phyloP scores from a whole-genome alignment of 2,888 invertebrate species.

The Phengaris alcon region DNA sequence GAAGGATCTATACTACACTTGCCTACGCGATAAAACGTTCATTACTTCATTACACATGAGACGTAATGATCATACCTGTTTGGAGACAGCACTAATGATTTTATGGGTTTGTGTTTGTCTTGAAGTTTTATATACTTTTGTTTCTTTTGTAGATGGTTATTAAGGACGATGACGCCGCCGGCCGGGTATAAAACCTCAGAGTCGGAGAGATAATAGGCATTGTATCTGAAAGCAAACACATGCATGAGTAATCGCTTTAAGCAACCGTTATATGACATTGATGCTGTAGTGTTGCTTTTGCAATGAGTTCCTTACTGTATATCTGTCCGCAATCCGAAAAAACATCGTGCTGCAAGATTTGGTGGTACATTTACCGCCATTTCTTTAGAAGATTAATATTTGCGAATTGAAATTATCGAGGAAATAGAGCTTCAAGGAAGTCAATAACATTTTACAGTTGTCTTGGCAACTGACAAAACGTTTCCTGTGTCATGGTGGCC shows the following conservation, averaged over 20 bases:
- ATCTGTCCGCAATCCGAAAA: slow-evolving; percentile 82
- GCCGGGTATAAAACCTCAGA: slow-evolving; percentile 89
- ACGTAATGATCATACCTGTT: slow-evolving; percentile 75
- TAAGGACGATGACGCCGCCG: slow-evolving; percentile 86
- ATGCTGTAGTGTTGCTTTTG: not conserved
- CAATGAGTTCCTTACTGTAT: slow-evolving; percentile 63
- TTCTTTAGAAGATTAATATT: not conserved
- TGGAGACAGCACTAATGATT: slow-evolving; percentile 81
- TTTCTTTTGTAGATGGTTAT: slow-evolving; percentile 84
- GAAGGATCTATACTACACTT: not conserved
- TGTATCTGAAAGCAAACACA: slow-evolving; percentile 71
- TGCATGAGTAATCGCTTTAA: not conserved
- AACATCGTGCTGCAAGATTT: slow-evolving; percentile 78
- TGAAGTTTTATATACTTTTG: slow-evolving; percentile 86
- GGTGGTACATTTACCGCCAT: slow-evolving; percentile 66
- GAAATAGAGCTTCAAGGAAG: not conserved
- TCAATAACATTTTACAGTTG: slow-evolving; percentile 35
- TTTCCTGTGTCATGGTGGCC: not conserved
- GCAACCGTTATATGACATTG: slow-evolving; percentile 32
- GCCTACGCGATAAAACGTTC: not conserved
- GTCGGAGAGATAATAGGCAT: slow-evolving; percentile 85
- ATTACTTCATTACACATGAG: not conserved
- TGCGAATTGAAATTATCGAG: not conserved
- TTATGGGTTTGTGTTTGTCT: slow-evolving; percentile 82
- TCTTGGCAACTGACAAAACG: slow-evolving; percentile 39